Evolutionary conservation across 2,888 invertebrate species (phyloP).

Genomic region (Apodemia hepburni): DNA sequence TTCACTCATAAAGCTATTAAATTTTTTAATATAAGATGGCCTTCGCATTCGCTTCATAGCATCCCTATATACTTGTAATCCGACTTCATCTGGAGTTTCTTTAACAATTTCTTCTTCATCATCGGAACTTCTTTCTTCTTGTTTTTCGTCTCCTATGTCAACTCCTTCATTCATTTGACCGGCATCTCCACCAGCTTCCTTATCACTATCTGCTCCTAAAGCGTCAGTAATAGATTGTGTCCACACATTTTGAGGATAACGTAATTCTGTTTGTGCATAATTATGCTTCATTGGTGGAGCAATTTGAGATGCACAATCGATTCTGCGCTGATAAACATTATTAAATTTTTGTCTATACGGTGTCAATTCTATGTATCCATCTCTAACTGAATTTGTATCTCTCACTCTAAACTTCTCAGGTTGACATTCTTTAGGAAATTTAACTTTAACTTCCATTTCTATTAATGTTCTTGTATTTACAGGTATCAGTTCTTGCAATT

Average conservation of each 20-base stretch:
- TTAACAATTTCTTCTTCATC: constrained; percentile 36
- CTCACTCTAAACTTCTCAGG: constrained; percentile 75
- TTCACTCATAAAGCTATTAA: constrained; percentile 49
- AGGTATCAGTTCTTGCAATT: constrained; percentile 78
- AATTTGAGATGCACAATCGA: constrained; percentile 81
- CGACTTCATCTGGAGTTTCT: constrained; percentile 50
- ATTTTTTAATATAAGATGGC: constrained; percentile 55
- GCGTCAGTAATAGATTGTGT: constrained; percentile 81
- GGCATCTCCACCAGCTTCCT: constrained; percentile 51
- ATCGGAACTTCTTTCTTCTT: constrained; percentile 38
- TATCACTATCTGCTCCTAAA: constrained; percentile 43
- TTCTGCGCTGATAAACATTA: constrained; percentile 76
- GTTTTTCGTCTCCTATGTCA: constrained; percentile 27
- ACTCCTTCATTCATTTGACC: constrained; percentile 26
- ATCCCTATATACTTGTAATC: constrained; percentile 48
- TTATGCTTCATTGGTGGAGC: constrained; percentile 63
- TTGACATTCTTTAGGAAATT: constrained; percentile 75
- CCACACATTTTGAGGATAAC: constrained; percentile 85
- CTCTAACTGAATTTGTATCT: constrained; percentile 78
- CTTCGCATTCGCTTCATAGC: constrained; percentile 56
- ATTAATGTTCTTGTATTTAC: constrained; percentile 79
- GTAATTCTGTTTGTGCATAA: constrained; percentile 84
- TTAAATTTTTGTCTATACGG: constrained; percentile 78
- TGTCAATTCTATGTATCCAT: constrained; percentile 84
- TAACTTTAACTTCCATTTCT: constrained; percentile 84